Evolutionary conservation across 2,888 invertebrate genomes (phyloP), one percentile per base, ranked within the genome.

Genomic region (Ectropis crepuscularia): DNA sequence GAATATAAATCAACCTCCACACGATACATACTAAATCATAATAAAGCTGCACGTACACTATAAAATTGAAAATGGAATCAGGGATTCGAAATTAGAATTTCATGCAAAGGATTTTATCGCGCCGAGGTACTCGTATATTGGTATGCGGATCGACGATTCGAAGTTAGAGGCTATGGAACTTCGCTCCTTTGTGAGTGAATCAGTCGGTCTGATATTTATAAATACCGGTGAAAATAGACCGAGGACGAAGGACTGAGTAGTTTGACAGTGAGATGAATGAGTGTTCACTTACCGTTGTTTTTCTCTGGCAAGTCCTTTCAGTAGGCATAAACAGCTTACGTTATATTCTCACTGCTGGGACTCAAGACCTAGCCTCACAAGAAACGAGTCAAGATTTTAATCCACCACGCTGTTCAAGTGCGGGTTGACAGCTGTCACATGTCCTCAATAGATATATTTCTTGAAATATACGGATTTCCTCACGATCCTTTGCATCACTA

Each of bases 51-150:
- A 63, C 61, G 61, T 58, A 69, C 63, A 67, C 62, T 55, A 57
- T 62, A 66, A 68, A 64, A 68, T 63, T 53, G 60, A 67, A 67
- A 70, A 62, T 55, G 62, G 68, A 67, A 61, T 59, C 61, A 67
- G 53, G 62, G 63, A 65, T 71, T 73, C 53, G 66, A 72, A 79
- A 81, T 80, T 80, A 78, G 75, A 74, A 76, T 81, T 82, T 78
- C 77, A 79, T 73, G 73, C 70, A 70, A 76, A 72, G 74, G 75
- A 80, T 83, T 79, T 79, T 71, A 74, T 74, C 73, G 71, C 67
- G 70, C 65, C 60, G 55, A 63, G 72, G 76, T 75, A 73, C 16
- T 47, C 46, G 47, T 39, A 45, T 79, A 81, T 84, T 80, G 79
- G 80, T 78, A 78, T 81, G 75, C 75, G 71, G 70, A 61, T 70